Percentiles rank a stretch among this genome's conserved stretches.
Evolutionary conservation across 35 echinoderm and acorn worm species (phyloP).

Genomic region (Amphiura filiformis): DNA sequence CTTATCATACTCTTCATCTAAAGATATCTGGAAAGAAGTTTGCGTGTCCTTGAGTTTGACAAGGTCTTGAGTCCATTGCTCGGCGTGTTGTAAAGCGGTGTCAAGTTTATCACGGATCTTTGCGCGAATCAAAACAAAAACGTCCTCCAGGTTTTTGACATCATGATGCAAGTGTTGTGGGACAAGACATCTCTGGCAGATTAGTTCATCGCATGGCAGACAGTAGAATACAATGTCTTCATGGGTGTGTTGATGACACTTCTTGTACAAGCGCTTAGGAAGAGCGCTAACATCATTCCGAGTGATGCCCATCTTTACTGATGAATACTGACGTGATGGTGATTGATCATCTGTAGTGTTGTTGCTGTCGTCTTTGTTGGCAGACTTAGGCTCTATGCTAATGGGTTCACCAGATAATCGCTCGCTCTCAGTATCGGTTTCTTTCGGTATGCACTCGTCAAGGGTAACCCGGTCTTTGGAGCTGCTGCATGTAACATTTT

Average conservation of each 20-base stretch:
- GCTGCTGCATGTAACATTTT: too few relatives aligned
- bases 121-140: background rate
- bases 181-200: background rate
- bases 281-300: too few relatives aligned
- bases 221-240: background rate
- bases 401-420: too few relatives aligned
- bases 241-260: background rate
- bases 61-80: background rate
- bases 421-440: too few relatives aligned
- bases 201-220: background rate
- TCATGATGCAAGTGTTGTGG: background rate
- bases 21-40: background rate
- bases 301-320: too few relatives aligned
- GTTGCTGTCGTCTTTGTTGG: too few relatives aligned
- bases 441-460: too few relatives aligned
- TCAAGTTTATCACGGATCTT: background rate
- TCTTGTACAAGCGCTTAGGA: background rate
- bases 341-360: too few relatives aligned
- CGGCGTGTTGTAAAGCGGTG: background rate
- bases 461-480: too few relatives aligned
- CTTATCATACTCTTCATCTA: background rate
- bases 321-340: too few relatives aligned
- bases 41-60: background rate
- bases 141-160: background rate
- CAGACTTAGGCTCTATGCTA: too few relatives aligned